Evolutionary conservation across 2,113 vertebrate species (phyloP), one percentile per base, ranked within the genome.

Genomic region (Lepus timidus): DNA sequence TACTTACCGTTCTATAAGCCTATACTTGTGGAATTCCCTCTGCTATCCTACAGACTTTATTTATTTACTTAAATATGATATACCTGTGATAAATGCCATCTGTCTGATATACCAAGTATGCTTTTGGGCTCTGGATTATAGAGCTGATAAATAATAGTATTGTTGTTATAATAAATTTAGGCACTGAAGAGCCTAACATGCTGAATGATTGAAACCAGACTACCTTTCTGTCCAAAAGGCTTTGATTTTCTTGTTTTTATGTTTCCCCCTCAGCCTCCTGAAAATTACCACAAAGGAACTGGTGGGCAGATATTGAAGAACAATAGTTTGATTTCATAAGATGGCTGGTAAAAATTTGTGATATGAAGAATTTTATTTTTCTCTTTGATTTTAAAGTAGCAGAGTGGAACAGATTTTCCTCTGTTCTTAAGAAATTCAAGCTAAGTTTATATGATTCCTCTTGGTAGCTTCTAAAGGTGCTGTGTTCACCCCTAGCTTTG

Each of bases 351-450:
- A 22, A 79, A 80, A 10, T 20, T 93, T 14, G 8, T 79, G 49
- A 8, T 74, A 67, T 74, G 80, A 80, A 80, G 13, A 65, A 78
- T 52, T 83, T 84, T 62, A 13, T 84, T 92, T 89, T 92, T 76
- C 52, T 52, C 6, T 79, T 39, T 88, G 31, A 23, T 83, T 88
- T 65, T 84, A 85, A 79, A 89, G 55, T 33, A 79, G 19, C 33
- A 67, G 49, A 62, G 1, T 27, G 23, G 51, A 80, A 91, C 49
- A 22, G 51, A 62, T 58, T 68, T 89, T 86, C 61, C 11, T 68
- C 71, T 49, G 22, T 73, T 79, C 19, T 89, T 36, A 68, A 33
- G 65, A 73, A 73, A 61, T 64, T 65, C 49, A 80, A 49, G 20
- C 39, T 62, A 67, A 14, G 13, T 81, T 90, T 51, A 31, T 31